Evolutionary conservation across 23 tunicate species (phyloP), one percentile per base, ranked within the genome.

Genomic region (Halocynthia aurantium): DNA sequence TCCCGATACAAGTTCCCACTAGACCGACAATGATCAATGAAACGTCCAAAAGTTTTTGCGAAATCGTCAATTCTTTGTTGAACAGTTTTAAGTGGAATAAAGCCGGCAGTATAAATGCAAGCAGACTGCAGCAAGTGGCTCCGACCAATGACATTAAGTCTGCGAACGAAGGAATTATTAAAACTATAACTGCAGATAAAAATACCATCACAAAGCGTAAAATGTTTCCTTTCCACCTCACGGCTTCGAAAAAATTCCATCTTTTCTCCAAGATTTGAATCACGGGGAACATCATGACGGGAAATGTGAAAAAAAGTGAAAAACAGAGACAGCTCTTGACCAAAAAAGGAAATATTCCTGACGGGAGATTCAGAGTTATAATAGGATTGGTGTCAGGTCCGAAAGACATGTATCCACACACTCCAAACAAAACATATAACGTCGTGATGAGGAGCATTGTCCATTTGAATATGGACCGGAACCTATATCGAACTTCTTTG

Each of bases 241-340:
- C 22, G 81, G 52, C 65, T 75, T 53, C 81, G 18, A 73, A 49
- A 56, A 71, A 15, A 44, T 81, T 69, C 81, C 19, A 57, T 77
- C 93, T 52, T 67, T 87, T 82, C 52, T 87, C 93, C 18, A 87
- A 58, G 77, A 93, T 88, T 82, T 89, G 87, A 50, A 88, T 76
- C 2, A 88, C 96, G 6, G 99, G 99, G 81, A 94, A 94, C 95
- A 94, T 88, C 99, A 94, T 94, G 20, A 94, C 94, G 0, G 99
- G 99, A 53, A 82, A 94, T 8, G 99, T 94, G 76, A 94, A 94
- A 72, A 88, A 94, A n/a, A 94, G 78, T 0, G 96, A 88, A 77
- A 89, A 94, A 57, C 99, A 94, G 18, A 94, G 81, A 78, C 88
- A 94, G 75, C 95, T 69, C 70, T 94, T 94, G 67, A 94, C 99